A percentile compares a stretch with the other conserved stretches of the same genome.
These are phyloP conservation scores for Blastobasis adustella DNA, from an alignment of 2,888 invertebrate genomes.

Conservation along the genomic window DNA sequence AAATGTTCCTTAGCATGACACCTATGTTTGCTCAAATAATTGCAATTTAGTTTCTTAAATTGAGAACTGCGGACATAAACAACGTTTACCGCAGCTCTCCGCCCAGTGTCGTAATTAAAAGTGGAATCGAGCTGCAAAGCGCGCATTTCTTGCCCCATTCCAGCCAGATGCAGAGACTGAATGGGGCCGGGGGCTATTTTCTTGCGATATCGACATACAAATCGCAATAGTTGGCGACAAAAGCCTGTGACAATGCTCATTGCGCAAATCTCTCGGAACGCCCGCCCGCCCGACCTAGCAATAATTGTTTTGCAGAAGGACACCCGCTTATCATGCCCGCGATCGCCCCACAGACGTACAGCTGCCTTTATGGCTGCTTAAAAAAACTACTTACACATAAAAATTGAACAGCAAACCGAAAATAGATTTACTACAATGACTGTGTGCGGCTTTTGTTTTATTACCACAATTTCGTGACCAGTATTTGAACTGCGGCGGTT, in stretches of 20 bases:
- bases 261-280: slow-evolving; percentile 46
- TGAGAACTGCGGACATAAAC: too few relatives aligned
- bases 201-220: slow-evolving; percentile 32
- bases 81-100: too few relatives aligned
- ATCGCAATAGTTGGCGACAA: slow-evolving; percentile 34
- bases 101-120: too few relatives aligned
- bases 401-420: slow-evolving; percentile 26
- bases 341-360: slow-evolving; percentile 50
- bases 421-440: slow-evolving; percentile 21
- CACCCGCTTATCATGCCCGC: slow-evolving; percentile 50
- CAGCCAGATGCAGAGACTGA: slow-evolving; percentile 7
- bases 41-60: too few relatives aligned
- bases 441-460: too few relatives aligned
- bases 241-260: slow-evolving; percentile 40
- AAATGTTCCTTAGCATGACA: too few relatives aligned
- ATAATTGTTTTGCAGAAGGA: slow-evolving; percentile 70
- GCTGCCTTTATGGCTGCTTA: slow-evolving; percentile 54
- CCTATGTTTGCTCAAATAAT: too few relatives aligned
- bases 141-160: too few relatives aligned
- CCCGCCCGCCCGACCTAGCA: slow-evolving; percentile 30
- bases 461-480: too few relatives aligned
- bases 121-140: too few relatives aligned
- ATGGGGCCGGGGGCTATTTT: not conserved
- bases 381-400: slow-evolving; percentile 30
- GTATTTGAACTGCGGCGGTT: too few relatives aligned